Evolutionary conservation across 2,888 invertebrate species (phyloP).

Genomic region (Eilema depressum): DNA sequence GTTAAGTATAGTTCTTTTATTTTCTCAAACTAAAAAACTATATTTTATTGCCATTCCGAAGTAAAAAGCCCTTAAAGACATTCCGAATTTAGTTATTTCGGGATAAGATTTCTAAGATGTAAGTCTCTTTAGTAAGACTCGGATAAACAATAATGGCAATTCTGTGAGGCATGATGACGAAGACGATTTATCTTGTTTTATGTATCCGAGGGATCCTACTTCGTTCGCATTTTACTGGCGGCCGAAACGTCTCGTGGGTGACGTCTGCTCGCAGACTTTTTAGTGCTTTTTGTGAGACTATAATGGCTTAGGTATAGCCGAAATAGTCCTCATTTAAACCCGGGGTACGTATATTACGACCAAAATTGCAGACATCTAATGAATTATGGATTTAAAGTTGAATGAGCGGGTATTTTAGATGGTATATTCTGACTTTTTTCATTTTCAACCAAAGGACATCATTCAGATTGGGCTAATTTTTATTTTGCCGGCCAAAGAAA

Average conservation of each 20-base stretch:
- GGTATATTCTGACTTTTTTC: background rate
- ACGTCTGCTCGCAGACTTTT: constrained; percentile 6
- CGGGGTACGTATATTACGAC: background rate
- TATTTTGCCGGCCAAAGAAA: too few species aligned
- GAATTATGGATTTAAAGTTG: background rate
- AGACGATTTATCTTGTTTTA: constrained; percentile 23
- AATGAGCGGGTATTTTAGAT: background rate
- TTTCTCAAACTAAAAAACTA: too few species aligned
- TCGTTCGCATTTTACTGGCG: constrained; percentile 21
- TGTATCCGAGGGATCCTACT: constrained; percentile 16
- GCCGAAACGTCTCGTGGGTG: constrained; percentile 11
- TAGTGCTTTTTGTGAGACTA: constrained; percentile 7
- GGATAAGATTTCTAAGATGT: constrained; percentile 17
- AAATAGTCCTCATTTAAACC: constrained; percentile 3
- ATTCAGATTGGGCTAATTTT: too few species aligned
- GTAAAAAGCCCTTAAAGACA: constrained; percentile 9
- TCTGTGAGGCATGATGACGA: constrained; percentile 22
- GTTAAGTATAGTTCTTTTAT: too few species aligned
- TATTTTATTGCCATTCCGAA: background rate
- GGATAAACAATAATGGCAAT: constrained; percentile 17
- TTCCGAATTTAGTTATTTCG: constrained; percentile 6
- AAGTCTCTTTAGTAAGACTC: constrained; percentile 14
- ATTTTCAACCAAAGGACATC: background rate
- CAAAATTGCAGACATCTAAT: background rate
- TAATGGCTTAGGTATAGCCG: constrained; percentile 1